A percentile compares a stretch with the other conserved stretches of the same genome.
phyloP scores from a whole-genome alignment of 1,140 invertebrate genomes.

The Zaprionus nigranus region DNA sequence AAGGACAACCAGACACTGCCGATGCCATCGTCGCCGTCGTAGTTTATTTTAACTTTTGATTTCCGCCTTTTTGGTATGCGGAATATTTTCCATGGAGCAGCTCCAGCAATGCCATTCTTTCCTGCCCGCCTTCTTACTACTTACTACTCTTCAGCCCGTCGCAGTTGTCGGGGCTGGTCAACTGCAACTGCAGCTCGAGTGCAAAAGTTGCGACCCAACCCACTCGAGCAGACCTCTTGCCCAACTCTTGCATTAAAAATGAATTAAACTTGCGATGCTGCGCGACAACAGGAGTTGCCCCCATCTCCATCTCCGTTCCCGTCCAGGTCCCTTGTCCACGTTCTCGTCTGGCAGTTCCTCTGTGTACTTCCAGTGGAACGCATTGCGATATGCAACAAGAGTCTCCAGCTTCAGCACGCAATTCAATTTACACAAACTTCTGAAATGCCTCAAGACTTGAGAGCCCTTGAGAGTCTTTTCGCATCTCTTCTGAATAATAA shows the following conservation, averaged over 20 bases:
- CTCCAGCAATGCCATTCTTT: neutral
- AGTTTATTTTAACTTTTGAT: slow-evolving; percentile 83
- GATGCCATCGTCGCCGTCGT: slow-evolving; percentile 49
- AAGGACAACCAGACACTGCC: slow-evolving; percentile 58
- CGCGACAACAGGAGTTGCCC: neutral
- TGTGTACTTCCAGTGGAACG: neutral
- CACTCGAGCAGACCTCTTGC: slow-evolving; percentile 37
- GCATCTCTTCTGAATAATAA: neutral
- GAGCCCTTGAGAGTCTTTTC: neutral
- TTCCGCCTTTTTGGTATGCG: slow-evolving; percentile 60
- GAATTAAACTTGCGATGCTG: slow-evolving; percentile 61
- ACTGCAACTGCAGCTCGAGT: slow-evolving; percentile 59
- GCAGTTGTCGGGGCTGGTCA: slow-evolving; percentile 5
- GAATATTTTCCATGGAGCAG: slow-evolving; percentile 20
- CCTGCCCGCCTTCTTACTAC: too few relatives aligned
- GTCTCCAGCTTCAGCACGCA: slow-evolving; percentile 21
- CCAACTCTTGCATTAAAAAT: slow-evolving; percentile 67
- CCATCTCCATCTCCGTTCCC: neutral
- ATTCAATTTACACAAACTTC: slow-evolving; percentile 38
- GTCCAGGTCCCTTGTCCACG: neutral
- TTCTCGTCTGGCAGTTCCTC: slow-evolving; percentile 8
- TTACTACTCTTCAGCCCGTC: neutral
- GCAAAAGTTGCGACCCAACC: slow-evolving; percentile 56
- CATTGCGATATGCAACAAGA: slow-evolving; percentile 12
- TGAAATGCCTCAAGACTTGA: slow-evolving; percentile 6